Percentiles rank a stretch among this genome's conserved stretches.
Conservation (phyloP, 2,113 vertebrate genomes). For the Fregetta grallaria region DNA sequence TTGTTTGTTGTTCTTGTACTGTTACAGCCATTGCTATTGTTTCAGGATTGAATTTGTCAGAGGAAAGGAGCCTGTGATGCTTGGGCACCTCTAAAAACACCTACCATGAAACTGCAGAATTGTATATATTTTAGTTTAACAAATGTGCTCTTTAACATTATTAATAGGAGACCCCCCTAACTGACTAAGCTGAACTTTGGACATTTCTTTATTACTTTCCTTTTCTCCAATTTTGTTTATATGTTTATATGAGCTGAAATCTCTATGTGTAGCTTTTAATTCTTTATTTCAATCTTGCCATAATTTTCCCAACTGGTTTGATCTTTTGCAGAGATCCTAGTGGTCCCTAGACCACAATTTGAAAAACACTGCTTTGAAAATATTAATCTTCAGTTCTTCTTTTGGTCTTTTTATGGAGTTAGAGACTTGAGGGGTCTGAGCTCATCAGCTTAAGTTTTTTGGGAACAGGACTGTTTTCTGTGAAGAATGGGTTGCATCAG, state of each 20-base stretch:
- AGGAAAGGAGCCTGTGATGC: not conserved
- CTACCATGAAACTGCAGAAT: not conserved
- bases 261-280: not conserved
- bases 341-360: not conserved
- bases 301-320: not conserved
- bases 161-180: not conserved
- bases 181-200: not conserved
- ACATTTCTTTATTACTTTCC: not conserved
- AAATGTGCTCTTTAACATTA: not conserved
- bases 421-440: not conserved
- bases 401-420: not conserved
- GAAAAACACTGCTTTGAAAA: conserved; percentile 16
- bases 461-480: not conserved
- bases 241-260: not conserved
- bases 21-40: not conserved
- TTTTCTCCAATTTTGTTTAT: not conserved
- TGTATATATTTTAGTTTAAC: not conserved
- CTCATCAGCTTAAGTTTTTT: not conserved
- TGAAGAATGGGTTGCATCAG: not conserved
- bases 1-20: not conserved
- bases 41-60: not conserved
- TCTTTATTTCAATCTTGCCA: not conserved
- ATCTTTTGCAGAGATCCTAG: not conserved
- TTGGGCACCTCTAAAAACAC: not conserved
- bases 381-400: not conserved